Conservation (phyloP, 2,888 invertebrate genomes). For the Apamea epomidion region DNA sequence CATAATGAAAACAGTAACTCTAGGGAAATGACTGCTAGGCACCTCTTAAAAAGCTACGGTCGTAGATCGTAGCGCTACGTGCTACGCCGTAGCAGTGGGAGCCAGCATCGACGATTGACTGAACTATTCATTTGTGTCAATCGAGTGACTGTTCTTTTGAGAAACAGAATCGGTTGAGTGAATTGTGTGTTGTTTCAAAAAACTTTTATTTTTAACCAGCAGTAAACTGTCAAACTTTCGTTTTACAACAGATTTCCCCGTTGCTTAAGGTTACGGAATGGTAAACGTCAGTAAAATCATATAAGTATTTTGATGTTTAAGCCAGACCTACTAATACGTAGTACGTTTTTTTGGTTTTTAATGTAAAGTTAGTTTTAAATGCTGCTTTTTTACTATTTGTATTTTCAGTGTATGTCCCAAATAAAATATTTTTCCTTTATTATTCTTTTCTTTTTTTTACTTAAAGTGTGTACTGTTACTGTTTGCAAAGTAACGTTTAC, state of each 20-base stretch:
- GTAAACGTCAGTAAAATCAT: neutral
- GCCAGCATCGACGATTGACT: neutral
- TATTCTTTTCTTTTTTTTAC: no score
- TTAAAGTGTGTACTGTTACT: no score
- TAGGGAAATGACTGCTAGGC: constrained; percentile 23
- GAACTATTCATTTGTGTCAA: neutral
- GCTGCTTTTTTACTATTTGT: no score
- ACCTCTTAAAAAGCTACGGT: constrained; percentile 9
- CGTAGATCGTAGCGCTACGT: constrained; percentile 41
- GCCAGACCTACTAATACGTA: neutral
- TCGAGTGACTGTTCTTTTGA: constrained; percentile 1
- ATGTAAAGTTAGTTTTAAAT: no score
- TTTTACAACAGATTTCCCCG: neutral
- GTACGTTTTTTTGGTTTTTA: no score
- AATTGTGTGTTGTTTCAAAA: neutral
- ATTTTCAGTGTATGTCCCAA: no score
- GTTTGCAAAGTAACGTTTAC: neutral
- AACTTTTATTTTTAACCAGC: no score
- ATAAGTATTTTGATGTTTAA: neutral
- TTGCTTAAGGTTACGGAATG: neutral
- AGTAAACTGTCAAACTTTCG: neutral
- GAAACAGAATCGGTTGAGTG: neutral
- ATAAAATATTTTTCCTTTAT: no score
- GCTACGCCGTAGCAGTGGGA: constrained; percentile 44
- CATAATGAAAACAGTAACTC: constrained; percentile 65